phyloP scores from a whole-genome alignment of 2,113 vertebrate species.

The Aleadryas rufinucha region DNA sequence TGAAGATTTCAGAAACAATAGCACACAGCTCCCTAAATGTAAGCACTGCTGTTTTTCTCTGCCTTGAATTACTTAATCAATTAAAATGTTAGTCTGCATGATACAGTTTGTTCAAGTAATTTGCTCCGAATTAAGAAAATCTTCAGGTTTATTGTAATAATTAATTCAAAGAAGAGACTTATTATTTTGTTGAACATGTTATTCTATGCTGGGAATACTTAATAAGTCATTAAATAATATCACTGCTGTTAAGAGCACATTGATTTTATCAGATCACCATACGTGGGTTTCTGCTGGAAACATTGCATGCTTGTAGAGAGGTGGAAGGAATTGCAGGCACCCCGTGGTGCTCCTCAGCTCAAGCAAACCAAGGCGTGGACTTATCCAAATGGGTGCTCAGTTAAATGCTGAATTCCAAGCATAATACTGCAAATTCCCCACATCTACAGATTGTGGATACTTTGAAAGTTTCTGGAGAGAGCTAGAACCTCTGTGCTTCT shows the following conservation, averaged over 20 bases:
- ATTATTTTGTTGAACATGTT: background rate
- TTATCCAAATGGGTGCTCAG: background rate
- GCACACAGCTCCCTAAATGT: background rate
- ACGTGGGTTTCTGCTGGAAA: background rate
- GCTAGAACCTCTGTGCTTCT: background rate
- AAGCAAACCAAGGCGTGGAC: background rate
- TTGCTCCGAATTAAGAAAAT: constrained; percentile 9
- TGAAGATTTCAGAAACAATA: background rate
- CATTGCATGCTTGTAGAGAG: background rate
- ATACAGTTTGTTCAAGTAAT: constrained; percentile 26
- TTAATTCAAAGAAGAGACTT: constrained; percentile 24
- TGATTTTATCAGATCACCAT: background rate
- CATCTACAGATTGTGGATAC: background rate
- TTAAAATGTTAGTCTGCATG: background rate
- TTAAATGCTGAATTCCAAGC: background rate
- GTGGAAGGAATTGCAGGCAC: background rate
- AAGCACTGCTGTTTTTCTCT: background rate
- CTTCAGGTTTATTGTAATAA: constrained; percentile 30
- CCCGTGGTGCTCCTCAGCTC: background rate
- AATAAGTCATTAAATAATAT: constrained; percentile 22
- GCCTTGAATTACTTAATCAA: background rate
- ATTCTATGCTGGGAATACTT: background rate
- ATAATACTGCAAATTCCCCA: background rate
- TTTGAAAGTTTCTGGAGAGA: background rate
- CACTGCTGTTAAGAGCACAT: background rate